Base-by-base conservation (phyloP, 2,888 invertebrate species). In the Cosmia pyralina region DNA sequence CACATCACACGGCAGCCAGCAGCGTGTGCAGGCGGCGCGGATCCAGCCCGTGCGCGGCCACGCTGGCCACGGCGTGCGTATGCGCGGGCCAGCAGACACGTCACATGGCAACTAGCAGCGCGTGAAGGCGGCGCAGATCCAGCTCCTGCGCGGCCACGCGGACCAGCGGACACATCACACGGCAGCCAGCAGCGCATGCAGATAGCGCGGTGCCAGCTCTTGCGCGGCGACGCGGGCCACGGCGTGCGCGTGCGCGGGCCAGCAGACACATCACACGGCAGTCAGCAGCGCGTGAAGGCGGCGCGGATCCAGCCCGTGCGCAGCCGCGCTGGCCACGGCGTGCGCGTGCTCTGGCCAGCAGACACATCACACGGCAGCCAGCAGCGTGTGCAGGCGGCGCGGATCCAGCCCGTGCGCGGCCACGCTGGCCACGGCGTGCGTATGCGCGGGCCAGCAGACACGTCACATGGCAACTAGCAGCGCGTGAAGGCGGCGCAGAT, bases 201-300 rank as follows among this genome's bases (percentile, higher is more conserved):
- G 17, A 97, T 98, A 87, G 92, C 63, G 90, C 85, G 28, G 75
- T 38, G 6, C 15, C 8, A 72, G 44, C 48, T n/a, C 8, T 84
- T 77, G 91, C 90, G 81, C 85, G 81, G 38, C 82, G 83, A 60
- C 89, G 99, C 69, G 98, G 97, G 99, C n/a, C n/a, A n/a, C n/a
- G n/a, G n/a, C n/a, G n/a, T n/a, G n/a, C n/a, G n/a, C n/a, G n/a
- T 99, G 96, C 69, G 98, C 98, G 69, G 99, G 89, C 99, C 69
- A 98, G 97, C 93, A 99, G 99, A 6, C 22, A 6, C 41, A 11
- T 77, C 62, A 86, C 48, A 77, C 89, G 81, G 83, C 87, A 10
- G 82, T 84, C 86, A 99, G 95, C 70, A 99, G 96, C 96, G 99
- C 99, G 72, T 98, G 99, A 95, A 88, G 81, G 68, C 88, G 79